Evolutionary conservation across 2,113 vertebrate species (phyloP), one percentile per base, ranked within the genome.

Genomic region (Probosciger aterrimus): DNA sequence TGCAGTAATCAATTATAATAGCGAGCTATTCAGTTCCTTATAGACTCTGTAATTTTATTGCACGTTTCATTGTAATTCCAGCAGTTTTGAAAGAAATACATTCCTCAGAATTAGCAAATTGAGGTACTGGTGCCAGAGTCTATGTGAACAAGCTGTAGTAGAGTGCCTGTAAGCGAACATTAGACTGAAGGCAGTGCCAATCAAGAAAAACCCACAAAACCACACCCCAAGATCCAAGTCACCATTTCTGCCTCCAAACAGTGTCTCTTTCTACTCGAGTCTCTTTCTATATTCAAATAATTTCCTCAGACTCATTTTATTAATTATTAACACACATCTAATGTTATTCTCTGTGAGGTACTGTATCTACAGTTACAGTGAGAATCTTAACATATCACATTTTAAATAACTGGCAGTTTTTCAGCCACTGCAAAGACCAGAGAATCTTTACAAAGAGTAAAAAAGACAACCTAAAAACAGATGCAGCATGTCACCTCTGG

Each of bases 1-100:
- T 39, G 46, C 67, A 83, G 18, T 78, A 88, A 91, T 81, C 86
- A 83, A 70, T 92, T 92, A 39, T 50, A 90, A 46, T 75, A 88
- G 16, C 30, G 4, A 94, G 13, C 20, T 28, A 68, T 33, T 89
- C 52, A 11, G 33, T 63, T 57, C 39, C 65, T 55, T 50, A 28
- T 23, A 79, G 74, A 43, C 22, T 27, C 73, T 78, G 16, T 44
- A 8, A n/a, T 67, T 93, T 90, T 68, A 73, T n/a, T 88, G 44
- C 41, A 63, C 2, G 4, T 83, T 82, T 84, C 10, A 31, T 64
- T 89, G n/a, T 68, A 75, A 87, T 88, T 31, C 7, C 27, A 44
- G 27, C 12, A 64, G 57, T 76, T 92, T 92, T 92, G 75, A 65
- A 70, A 92, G 47, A 24, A 79, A 16, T 15, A 23, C 14, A 10